phyloP scores from a whole-genome alignment of 2,888 invertebrate species.

The Oscheius sp. region DNA sequence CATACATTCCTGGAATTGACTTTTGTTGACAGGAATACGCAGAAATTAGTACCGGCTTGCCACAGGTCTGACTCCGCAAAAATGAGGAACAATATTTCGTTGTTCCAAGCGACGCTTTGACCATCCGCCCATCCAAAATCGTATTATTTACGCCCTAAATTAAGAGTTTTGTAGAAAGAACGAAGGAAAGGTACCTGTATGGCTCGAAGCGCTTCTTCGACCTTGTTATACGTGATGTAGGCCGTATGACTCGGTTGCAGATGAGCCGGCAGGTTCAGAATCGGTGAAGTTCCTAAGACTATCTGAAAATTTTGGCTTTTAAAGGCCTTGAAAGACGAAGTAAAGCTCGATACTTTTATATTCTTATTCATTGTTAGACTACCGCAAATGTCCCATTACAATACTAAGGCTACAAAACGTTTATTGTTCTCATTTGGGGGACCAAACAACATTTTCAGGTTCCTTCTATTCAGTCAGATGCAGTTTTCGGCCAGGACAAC shows the following conservation, averaged over 20 bases:
- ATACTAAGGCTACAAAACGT: too few species aligned
- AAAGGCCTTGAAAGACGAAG: background rate
- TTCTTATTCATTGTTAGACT: too few species aligned
- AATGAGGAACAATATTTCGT: slow-evolving; percentile 99
- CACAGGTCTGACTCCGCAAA: slow-evolving; percentile 96
- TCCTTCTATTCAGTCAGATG: too few species aligned
- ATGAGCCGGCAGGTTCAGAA: slow-evolving; percentile 40
- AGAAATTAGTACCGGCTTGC: slow-evolving; percentile 80
- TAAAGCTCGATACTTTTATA: background rate
- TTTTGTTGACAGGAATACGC: background rate
- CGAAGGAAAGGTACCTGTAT: slow-evolving; percentile 78
- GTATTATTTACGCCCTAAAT: slow-evolving; percentile 85
- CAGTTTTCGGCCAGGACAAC: too few species aligned
- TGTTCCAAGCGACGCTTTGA: slow-evolving; percentile 97
- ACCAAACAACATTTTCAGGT: too few species aligned
- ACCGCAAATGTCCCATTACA: too few species aligned
- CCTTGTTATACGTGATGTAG: slow-evolving; percentile 91
- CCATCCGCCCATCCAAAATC: slow-evolving; percentile 90
- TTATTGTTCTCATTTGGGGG: too few species aligned
- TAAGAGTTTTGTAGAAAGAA: background rate
- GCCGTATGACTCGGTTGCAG: slow-evolving; percentile 80
- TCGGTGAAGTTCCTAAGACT: slow-evolving; percentile 48
- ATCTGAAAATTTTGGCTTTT: slow-evolving; percentile 33
- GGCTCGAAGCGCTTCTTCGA: slow-evolving; percentile 93
- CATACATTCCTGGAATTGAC: slow-evolving; percentile 88